phyloP scores from a whole-genome alignment of 37 sponge, comb jelly and placozoan genomes.

The Lycopodina hypogea region DNA sequence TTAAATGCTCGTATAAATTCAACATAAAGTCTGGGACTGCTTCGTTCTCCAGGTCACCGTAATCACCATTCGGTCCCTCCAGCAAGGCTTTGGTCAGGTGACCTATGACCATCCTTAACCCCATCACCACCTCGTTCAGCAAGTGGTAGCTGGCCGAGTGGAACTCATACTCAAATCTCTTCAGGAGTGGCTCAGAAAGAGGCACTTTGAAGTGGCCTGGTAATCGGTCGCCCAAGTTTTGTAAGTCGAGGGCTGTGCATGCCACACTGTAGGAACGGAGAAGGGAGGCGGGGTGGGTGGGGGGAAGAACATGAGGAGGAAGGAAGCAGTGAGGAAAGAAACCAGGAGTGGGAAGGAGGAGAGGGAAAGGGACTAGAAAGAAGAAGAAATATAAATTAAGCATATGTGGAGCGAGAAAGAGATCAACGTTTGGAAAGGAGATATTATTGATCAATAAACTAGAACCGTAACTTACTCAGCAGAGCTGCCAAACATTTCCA shows the following conservation, averaged over 20 bases:
- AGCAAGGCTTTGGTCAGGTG: slow-evolving; percentile 61
- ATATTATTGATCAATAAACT: too few relatives aligned
- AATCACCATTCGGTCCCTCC: not conserved
- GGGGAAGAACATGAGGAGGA: not conserved
- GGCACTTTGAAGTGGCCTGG: slow-evolving; percentile 21
- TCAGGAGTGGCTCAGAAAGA: slow-evolving; percentile 26
- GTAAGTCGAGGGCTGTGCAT: slow-evolving; percentile 19
- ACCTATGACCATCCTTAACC: slow-evolving; percentile 55
- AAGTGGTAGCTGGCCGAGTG: slow-evolving; percentile 64
- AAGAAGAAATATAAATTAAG: not conserved
- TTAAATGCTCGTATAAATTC: slow-evolving; percentile 30
- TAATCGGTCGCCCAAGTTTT: slow-evolving; percentile 24
- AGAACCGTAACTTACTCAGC: not conserved
- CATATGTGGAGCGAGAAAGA: not conserved
- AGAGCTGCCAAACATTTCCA: not conserved
- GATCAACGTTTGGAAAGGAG: too few relatives aligned
- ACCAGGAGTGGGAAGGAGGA: too few relatives aligned
- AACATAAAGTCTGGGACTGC: slow-evolving; percentile 39
- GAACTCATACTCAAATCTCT: slow-evolving; percentile 73
- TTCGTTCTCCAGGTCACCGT: not conserved
- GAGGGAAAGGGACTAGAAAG: too few relatives aligned
- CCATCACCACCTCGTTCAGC: slow-evolving; percentile 58
- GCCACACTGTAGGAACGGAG: slow-evolving; percentile 12
- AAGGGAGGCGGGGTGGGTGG: not conserved
- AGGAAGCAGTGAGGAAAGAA: too few relatives aligned